phyloP scores from a whole-genome alignment of 2,888 invertebrate genomes.

The Agrochola macilenta region DNA sequence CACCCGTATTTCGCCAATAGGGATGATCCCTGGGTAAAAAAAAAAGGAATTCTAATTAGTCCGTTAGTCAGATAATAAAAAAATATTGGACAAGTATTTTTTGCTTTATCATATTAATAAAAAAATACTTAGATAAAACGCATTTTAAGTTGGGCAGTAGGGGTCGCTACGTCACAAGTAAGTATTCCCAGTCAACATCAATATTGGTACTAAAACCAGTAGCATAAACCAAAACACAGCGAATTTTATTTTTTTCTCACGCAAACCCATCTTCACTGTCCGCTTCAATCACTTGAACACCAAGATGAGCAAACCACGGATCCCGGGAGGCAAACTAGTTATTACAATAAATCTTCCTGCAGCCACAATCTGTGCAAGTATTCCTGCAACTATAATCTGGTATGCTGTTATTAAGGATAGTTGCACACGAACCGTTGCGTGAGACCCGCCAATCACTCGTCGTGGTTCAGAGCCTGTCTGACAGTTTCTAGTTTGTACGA shows the following conservation, averaged over 20 bases:
- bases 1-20: no score
- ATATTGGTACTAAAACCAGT: neutral
- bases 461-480: conserved; percentile 44
- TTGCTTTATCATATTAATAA: no score
- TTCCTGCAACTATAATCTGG: conserved; percentile 49
- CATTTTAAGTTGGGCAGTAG: no score
- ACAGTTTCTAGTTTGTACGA: conserved; percentile 55
- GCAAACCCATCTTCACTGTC: neutral
- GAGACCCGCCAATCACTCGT: conserved; percentile 70
- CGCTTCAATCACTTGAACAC: conserved; percentile 23
- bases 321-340: conserved; percentile 59
- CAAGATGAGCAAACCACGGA: conserved; percentile 20
- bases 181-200: no score
- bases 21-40: no score
- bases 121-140: no score
- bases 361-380: conserved; percentile 12
- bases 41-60: no score
- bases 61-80: no score
- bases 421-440: conserved; percentile 77
- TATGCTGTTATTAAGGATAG: conserved; percentile 69
- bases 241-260: conserved; percentile 25
- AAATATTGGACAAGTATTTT: no score
- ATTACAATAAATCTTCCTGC: conserved; percentile 62
- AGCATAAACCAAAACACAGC: neutral
- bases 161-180: no score